Base-by-base conservation (phyloP, 2,113 vertebrate species). In the Scomber colias region DNA sequence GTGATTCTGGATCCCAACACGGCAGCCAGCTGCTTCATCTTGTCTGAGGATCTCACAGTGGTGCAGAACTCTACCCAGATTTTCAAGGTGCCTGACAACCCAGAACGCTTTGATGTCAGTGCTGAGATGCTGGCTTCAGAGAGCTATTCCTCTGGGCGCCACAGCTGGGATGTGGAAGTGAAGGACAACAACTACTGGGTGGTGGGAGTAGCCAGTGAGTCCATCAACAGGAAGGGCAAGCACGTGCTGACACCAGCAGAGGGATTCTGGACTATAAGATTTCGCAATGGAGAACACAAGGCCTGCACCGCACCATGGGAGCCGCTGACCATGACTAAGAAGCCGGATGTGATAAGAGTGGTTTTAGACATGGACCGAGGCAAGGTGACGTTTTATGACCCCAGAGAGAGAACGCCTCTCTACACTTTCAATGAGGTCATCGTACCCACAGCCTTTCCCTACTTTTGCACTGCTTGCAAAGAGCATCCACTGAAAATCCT, bases 231-330 rank as follows among this genome's bases (percentile, higher is more conserved):
- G 63, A 95, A 96, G 65, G 95, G 95, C 24, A 96, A 95, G 73
- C 93, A 95, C 0, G 92, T 95, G 40, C 82, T 95, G 87, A 95
- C 95, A 0, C 95, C 95, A 3, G 91, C 92, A 1, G 93, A 94
- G 81, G 95, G 95, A 56, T 95, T 95, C 89, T 96, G 95, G 95
- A 92, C 93, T 46, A 93, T 96, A n/a, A 83, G 95, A 61, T 93
- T 95, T 74, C 92, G 95, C 4, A 95, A 96, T 6, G 91, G 90
- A 35, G 95, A 96, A 77, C 93, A 96, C 14, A 96, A 95, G 72
- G 95, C 95, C 69, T 95, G 95, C 63, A 94, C 95, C 0, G 95
- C 95, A 1, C 95, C 95, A 0, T 95, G 95, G 95, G 88, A 92
- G 16, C 78, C 93, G 0, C 90, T 96, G 48, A 93, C 83, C 60